These are phyloP conservation scores for Nomada ferruginata DNA, from an alignment of 2,888 invertebrate species.

Conservation along the genomic window DNA sequence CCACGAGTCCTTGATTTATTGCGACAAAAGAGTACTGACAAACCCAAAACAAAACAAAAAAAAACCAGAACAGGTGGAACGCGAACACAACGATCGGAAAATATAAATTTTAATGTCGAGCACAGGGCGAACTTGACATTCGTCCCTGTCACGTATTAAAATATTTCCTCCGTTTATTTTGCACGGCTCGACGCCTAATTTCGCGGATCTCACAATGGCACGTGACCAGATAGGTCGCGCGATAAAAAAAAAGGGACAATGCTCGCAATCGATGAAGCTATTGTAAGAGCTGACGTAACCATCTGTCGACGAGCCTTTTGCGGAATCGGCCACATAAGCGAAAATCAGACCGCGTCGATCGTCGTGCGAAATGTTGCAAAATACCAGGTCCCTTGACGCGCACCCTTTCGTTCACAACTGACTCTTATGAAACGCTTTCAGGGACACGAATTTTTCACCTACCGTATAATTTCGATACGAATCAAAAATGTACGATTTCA, in stretches of 20 bases:
- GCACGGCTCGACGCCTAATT: conserved; percentile 14
- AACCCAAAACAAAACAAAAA: background rate
- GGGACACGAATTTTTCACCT: background rate
- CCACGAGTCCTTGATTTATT: background rate
- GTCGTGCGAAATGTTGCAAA: conserved; percentile 54
- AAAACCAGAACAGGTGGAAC: background rate
- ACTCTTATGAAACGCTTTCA: background rate
- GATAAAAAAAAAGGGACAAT: conserved; percentile 56
- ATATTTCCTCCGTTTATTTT: conserved; percentile 11
- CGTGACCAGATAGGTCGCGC: conserved; percentile 32
- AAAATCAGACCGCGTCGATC: conserved; percentile 51
- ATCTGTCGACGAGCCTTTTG: conserved; percentile 43
- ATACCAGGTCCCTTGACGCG: conserved; percentile 27
- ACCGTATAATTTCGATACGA: background rate
- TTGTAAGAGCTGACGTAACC: conserved; percentile 58
- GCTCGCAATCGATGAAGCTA: conserved; percentile 57
- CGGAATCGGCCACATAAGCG: conserved; percentile 63
- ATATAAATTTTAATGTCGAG: conserved; percentile 18
- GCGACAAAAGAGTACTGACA: background rate
- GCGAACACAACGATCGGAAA: background rate
- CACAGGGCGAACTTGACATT: background rate
- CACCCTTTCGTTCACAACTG: background rate
- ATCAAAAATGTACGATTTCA: background rate
- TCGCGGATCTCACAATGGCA: conserved; percentile 31
- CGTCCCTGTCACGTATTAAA: background rate